These are phyloP conservation scores for silkworm (Bombyx mori) DNA, from an alignment of 1,140 invertebrate genomes.

Conservation along the genomic window ASM3026992v2 NC_085115.1:9415001-9415500, in stretches of 20 bases:
- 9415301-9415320: slow-evolving; percentile 70
- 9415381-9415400: slow-evolving; percentile 68
- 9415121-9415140: no score
- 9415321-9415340: slow-evolving; percentile 71
- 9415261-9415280: slow-evolving; percentile 49
- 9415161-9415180: no score
- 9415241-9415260: slow-evolving; percentile 54
- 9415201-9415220: slow-evolving; percentile 23
- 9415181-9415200: no score
- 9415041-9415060: no score
- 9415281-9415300: slow-evolving; percentile 61
- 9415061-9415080: no score
- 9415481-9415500: slow-evolving; percentile 67
- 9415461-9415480: slow-evolving; percentile 67
- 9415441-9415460: slow-evolving; percentile 65
- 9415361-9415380: slow-evolving; percentile 67
- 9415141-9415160: no score
- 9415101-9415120: no score
- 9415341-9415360: slow-evolving; percentile 68
- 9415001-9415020: no score
- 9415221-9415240: slow-evolving; percentile 31
- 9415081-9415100: no score
- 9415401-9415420: slow-evolving; percentile 39
- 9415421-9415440: slow-evolving; percentile 65
- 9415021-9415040: no score